phyloP scores from a whole-genome alignment of 2,888 invertebrate species.

The Ryuthela nishihirai region DNA sequence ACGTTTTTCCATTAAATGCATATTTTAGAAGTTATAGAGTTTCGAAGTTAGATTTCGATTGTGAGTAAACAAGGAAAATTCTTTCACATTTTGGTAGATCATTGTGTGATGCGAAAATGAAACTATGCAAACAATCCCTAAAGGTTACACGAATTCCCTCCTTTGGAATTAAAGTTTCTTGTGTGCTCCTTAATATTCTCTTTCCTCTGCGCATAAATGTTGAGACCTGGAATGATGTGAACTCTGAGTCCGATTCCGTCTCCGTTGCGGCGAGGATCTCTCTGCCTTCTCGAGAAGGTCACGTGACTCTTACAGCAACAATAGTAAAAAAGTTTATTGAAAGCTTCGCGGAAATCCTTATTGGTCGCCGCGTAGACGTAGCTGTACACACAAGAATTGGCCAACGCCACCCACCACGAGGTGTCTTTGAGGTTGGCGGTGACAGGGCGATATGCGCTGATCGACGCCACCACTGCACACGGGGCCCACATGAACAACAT shows the following conservation, averaged over 20 bases:
- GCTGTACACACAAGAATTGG: slow-evolving; percentile 65
- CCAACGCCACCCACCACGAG: slow-evolving; percentile 65
- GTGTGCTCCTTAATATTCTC: slow-evolving; percentile 6
- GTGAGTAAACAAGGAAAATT: too few species aligned
- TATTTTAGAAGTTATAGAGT: too few species aligned
- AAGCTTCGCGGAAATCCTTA: slow-evolving; percentile 66
- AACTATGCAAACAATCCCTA: too few species aligned
- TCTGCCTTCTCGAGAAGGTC: slow-evolving; percentile 56
- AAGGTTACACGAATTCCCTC: too few species aligned
- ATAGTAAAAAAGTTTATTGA: slow-evolving; percentile 69
- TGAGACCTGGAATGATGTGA: slow-evolving; percentile 68
- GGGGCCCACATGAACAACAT: slow-evolving; percentile 67
- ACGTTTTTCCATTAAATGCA: too few species aligned
- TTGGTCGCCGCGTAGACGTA: slow-evolving; percentile 64
- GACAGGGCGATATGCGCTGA: slow-evolving; percentile 24
- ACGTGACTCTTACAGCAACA: slow-evolving; percentile 75
- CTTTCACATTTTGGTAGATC: too few species aligned
- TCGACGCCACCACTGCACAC: slow-evolving; percentile 49
- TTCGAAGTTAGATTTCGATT: too few species aligned
- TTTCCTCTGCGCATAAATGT: slow-evolving; percentile 56
- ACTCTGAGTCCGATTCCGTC: slow-evolving; percentile 53
- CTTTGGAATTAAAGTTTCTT: too few species aligned
- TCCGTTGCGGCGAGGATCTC: slow-evolving; percentile 46
- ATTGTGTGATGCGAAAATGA: too few species aligned
- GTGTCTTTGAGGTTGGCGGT: slow-evolving; percentile 54